Conservation (phyloP, 2,113 vertebrate species). For the Hepsetus odoe region DNA sequence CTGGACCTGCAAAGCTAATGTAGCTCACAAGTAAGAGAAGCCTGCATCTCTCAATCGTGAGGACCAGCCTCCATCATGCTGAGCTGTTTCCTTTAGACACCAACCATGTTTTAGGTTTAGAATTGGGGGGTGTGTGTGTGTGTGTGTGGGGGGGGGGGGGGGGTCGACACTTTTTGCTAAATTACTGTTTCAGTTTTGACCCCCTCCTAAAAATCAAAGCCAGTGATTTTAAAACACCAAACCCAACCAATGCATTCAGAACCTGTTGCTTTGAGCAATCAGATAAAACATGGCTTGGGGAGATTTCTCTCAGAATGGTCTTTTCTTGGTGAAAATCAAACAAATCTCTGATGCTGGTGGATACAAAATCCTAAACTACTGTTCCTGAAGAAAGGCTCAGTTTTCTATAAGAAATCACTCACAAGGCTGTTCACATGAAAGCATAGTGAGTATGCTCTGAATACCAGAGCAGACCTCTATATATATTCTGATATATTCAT, state of each 20-base stretch:
- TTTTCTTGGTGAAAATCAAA: conserved; percentile 1
- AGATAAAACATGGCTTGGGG: not conserved
- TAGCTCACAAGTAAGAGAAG: no score
- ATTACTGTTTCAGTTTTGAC: no score
- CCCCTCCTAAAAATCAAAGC: not conserved
- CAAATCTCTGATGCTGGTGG: conserved; percentile 1
- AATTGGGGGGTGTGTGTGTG: no score
- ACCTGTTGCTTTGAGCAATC: not conserved
- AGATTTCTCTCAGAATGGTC: not conserved
- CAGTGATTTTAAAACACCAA: not conserved
- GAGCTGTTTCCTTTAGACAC: no score
- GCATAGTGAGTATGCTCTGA: not conserved
- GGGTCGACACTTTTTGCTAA: no score
- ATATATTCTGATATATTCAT: not conserved
- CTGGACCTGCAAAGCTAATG: no score
- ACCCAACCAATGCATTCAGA: not conserved
- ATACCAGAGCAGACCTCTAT: not conserved
- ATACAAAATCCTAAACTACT: conserved; percentile 6
- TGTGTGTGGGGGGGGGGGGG: no score
- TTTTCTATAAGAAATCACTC: conserved; percentile 15
- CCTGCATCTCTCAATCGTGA: no score
- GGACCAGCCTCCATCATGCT: no score
- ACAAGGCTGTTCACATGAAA: not conserved
- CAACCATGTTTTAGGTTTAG: no score
- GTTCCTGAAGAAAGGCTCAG: conserved; percentile 4